Evolutionary conservation across 2,113 vertebrate species (phyloP), one percentile per base, ranked within the genome.

Genomic region (Odocoileus virginianus): DNA sequence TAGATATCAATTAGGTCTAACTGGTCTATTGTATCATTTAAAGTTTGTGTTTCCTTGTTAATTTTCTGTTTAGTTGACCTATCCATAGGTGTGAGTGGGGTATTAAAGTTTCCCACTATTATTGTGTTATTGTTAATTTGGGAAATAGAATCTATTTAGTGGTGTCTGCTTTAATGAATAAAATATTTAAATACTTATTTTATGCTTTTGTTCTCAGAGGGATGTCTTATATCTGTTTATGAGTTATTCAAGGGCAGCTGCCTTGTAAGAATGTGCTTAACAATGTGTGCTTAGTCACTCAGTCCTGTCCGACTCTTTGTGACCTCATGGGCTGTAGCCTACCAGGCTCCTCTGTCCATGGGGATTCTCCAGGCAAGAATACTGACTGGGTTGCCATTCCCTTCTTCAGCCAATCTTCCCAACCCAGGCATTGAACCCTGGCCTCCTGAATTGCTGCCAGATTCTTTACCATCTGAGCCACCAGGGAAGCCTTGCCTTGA

Each of bases 151-250:
- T 30, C 74, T 30, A 76, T 92, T 87, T 81, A 57, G 28, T 93
- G 47, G 61, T 8, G 1, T 93, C 76, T 71, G n/a, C 19, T 33
- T 6, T 17, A 45, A n/a, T 79, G 36, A 54, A 57, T 93, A 87
- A 90, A 76, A 83, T 95, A 47, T 86, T 93, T 95, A 90, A 43
- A 83, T 95, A 33, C 60, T 76, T 82, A 93, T 83, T 82, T 87
- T 78, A 45, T 19, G 67, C 43, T 90, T 90, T 81, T 89, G 23
- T 85, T 81, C 50, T 91, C n/a, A 87, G 7, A 50, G 21, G 50
- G 23, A 30, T 93, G 14, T 89, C 8, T 87, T 83, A 36, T 87
- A 78, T 52, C 2, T 93, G 5, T 87, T 55, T 61, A 52, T 87
- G 86, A 87, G 14, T 78, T 93, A 55, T 87, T 43, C 28, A 94